A percentile compares a stretch with the other conserved stretches of the same genome.
Conservation (phyloP, 2,797 vertebrate species). For the Xenopus petersii region DNA sequence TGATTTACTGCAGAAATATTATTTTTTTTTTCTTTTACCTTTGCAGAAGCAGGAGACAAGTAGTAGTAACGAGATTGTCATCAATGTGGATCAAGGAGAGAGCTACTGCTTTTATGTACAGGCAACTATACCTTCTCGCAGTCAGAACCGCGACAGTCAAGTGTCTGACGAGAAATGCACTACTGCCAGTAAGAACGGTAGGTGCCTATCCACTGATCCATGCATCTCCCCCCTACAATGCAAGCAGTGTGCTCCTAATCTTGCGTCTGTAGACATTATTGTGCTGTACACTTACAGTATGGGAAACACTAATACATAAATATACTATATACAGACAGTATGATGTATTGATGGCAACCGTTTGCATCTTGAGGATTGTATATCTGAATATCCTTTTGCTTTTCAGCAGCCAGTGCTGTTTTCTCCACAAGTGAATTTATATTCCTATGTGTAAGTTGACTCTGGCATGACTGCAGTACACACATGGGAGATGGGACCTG, state of each 20-base stretch:
- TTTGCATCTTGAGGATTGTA: too few species aligned
- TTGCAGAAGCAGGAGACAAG: constrained; percentile 71
- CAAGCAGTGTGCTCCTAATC: too few species aligned
- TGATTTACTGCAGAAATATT: too few species aligned
- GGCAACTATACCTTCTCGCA: constrained; percentile 67
- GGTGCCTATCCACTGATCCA: constrained; percentile 7
- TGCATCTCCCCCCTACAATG: too few species aligned
- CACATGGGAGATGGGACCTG: constrained; percentile 25
- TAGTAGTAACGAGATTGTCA: constrained; percentile 59
- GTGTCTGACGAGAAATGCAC: constrained; percentile 65
- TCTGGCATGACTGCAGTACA: constrained; percentile 8
- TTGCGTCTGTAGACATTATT: too few species aligned
- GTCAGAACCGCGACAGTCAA: constrained; percentile 65
- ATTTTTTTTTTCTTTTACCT: not conserved
- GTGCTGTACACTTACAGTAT: too few species aligned
- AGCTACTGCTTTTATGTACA: constrained; percentile 85
- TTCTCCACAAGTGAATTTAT: constrained; percentile 13
- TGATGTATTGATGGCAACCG: too few species aligned
- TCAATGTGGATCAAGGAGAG: constrained; percentile 69
- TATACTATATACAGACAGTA: too few species aligned
- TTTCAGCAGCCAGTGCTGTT: constrained; percentile 24
- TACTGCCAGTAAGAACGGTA: constrained; percentile 56
- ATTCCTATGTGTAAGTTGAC: constrained; percentile 45
- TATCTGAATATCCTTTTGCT: constrained; percentile 26
- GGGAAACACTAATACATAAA: too few species aligned